These are phyloP conservation scores for Steinernema feltiae DNA, from an alignment of 1,140 invertebrate species.

Conservation along the genomic window DNA sequence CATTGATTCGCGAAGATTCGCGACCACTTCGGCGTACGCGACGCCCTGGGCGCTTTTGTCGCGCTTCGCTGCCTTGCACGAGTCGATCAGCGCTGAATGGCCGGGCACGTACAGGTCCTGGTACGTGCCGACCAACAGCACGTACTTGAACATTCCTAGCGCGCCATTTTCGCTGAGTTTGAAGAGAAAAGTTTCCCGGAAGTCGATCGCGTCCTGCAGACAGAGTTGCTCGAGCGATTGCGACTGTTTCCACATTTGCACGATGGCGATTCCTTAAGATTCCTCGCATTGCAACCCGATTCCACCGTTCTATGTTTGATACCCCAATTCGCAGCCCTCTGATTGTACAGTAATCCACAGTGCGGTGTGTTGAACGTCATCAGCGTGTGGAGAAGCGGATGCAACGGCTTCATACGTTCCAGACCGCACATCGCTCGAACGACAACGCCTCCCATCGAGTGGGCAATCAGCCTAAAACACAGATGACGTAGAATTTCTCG, in stretches of 20 bases:
- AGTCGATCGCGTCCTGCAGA: slow-evolving; percentile 23
- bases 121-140: slow-evolving; percentile 26
- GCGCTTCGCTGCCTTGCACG: slow-evolving; percentile 33
- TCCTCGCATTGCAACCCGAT: not conserved
- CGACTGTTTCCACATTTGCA: slow-evolving; percentile 30
- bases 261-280: not conserved
- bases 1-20: slow-evolving; percentile 38
- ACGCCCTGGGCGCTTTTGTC: slow-evolving; percentile 27
- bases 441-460: slow-evolving; percentile 37
- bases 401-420: slow-evolving; percentile 19
- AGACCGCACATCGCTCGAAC: slow-evolving; percentile 26
- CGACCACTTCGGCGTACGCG: slow-evolving; percentile 30
- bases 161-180: slow-evolving; percentile 23
- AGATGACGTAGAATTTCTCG: not conserved
- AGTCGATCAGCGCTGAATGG: slow-evolving; percentile 42
- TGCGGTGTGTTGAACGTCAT: slow-evolving; percentile 36
- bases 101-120: slow-evolving; percentile 41
- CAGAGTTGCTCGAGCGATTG: slow-evolving; percentile 31
- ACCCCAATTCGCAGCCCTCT: slow-evolving; percentile 21
- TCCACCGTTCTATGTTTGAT: not conserved
- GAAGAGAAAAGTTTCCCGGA: slow-evolving; percentile 26
- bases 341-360: slow-evolving; percentile 26
- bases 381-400: slow-evolving; percentile 22
- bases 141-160: slow-evolving; percentile 28
- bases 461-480: slow-evolving; percentile 32